These are phyloP conservation scores for Rhagium mordax DNA, from an alignment of 2,888 invertebrate species.

Conservation along the genomic window DNA sequence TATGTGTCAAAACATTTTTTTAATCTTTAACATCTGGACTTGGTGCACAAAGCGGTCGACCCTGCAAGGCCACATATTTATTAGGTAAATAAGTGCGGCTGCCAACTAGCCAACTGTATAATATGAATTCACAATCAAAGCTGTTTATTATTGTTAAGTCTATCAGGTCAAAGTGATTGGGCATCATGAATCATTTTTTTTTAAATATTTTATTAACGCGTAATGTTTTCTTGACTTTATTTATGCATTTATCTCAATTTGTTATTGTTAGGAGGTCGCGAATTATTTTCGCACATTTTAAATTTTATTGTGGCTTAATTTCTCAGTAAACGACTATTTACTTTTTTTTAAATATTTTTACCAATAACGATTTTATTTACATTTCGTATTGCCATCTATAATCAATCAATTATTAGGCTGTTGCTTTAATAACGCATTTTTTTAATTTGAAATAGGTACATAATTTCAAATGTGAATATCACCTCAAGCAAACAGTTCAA, in stretches of 20 bases:
- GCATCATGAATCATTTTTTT: conserved; percentile 4
- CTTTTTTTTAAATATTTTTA: no score
- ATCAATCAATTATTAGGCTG: no score
- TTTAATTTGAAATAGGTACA: no score
- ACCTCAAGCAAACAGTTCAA: no score
- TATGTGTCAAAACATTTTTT: conserved; percentile 18
- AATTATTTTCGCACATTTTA: neutral
- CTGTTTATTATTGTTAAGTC: conserved; percentile 21
- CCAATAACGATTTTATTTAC: no score
- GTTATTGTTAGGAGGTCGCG: neutral
- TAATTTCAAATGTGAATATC: no score
- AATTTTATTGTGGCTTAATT: neutral
- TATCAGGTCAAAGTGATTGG: neutral
- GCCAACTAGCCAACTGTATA: conserved; percentile 15
- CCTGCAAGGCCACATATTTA: conserved; percentile 42
- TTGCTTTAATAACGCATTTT: no score
- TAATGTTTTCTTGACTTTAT: neutral
- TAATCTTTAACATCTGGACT: conserved; percentile 8
- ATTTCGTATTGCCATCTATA: no score
- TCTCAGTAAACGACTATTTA: no score
- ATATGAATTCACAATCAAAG: conserved; percentile 8
- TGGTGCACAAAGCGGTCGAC: conserved; percentile 33
- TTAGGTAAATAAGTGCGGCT: conserved; percentile 31
- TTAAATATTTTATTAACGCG: neutral
- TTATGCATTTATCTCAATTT: neutral